phyloP scores from a whole-genome alignment of 2,888 invertebrate species.

The Calameuta filiformis region DNA sequence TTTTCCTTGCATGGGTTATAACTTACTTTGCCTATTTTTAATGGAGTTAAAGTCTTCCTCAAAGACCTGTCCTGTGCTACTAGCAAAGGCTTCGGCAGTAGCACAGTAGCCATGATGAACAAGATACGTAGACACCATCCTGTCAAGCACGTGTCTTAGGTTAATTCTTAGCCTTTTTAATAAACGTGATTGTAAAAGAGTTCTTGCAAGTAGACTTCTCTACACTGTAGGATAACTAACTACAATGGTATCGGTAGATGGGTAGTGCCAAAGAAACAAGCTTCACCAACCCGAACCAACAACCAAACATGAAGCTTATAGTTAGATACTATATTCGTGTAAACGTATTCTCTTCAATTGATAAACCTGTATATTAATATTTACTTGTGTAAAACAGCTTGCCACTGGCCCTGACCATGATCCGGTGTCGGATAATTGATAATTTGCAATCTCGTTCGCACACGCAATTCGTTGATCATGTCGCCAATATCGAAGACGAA shows the following conservation, averaged over 20 bases:
- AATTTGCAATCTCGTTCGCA: constrained; percentile 84
- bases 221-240: neutral
- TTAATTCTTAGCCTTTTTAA: neutral
- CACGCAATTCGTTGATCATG: constrained; percentile 92
- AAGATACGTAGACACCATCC: constrained; percentile 97
- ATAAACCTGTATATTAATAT: constrained; percentile 29
- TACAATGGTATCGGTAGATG: neutral
- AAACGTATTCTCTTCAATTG: neutral
- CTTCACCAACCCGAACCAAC: neutral
- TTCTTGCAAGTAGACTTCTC: neutral
- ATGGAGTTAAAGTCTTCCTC: constrained; percentile 94
- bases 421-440: constrained; percentile 88
- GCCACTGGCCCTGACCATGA: constrained; percentile 88
- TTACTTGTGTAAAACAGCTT: constrained; percentile 91
- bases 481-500: constrained; percentile 98
- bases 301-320: neutral
- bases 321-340: neutral
- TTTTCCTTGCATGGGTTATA: constrained; percentile 6
- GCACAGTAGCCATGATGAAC: constrained; percentile 98
- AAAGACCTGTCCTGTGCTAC: constrained; percentile 89
- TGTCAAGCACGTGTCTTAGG: constrained; percentile 63
- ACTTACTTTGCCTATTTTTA: constrained; percentile 94
- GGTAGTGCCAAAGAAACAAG: neutral
- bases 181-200: neutral
- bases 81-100: constrained; percentile 94